These are phyloP conservation scores for Calliscelio sp. DNA, from an alignment of 2,888 invertebrate genomes.

Conservation along the genomic window DNA sequence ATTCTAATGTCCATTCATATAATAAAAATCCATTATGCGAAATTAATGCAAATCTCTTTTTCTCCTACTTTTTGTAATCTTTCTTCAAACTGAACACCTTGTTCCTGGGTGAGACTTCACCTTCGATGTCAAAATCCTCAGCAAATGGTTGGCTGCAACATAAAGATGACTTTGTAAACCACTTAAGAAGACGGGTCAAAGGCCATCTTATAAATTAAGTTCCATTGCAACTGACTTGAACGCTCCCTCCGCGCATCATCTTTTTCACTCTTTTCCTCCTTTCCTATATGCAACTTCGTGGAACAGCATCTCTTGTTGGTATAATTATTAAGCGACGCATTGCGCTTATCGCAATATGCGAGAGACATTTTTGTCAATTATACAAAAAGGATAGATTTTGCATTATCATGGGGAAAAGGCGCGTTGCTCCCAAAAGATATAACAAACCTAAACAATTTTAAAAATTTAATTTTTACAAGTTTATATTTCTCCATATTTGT, in stretches of 20 bases:
- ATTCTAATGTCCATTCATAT: too few species aligned
- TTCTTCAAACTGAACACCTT: too few species aligned
- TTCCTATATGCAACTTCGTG: constrained; percentile 45
- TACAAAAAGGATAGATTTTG: constrained; percentile 41
- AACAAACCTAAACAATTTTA: too few species aligned
- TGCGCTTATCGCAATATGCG: constrained; percentile 45
- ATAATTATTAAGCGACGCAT: constrained; percentile 50
- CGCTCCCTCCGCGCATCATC: constrained; percentile 41
- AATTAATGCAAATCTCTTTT: too few species aligned
- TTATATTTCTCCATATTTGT: too few species aligned
- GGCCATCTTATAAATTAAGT: constrained; percentile 64
- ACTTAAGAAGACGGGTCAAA: constrained; percentile 58
- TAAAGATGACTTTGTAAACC: constrained; percentile 54
- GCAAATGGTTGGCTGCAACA: constrained; percentile 6
- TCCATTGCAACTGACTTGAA: constrained; percentile 47
- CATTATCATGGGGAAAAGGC: constrained; percentile 34
- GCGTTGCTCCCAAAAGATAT: constrained; percentile 27
- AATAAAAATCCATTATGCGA: too few species aligned
- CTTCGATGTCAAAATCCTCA: neutral
- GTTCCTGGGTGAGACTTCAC: too few species aligned
- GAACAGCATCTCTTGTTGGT: constrained; percentile 43
- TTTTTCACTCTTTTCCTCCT: constrained; percentile 42
- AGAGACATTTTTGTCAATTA: constrained; percentile 60
- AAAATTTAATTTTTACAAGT: too few species aligned
- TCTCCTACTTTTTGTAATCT: too few species aligned